Conservation (phyloP, 2,888 invertebrate genomes). For the Alloscopus bannaensis region DNA sequence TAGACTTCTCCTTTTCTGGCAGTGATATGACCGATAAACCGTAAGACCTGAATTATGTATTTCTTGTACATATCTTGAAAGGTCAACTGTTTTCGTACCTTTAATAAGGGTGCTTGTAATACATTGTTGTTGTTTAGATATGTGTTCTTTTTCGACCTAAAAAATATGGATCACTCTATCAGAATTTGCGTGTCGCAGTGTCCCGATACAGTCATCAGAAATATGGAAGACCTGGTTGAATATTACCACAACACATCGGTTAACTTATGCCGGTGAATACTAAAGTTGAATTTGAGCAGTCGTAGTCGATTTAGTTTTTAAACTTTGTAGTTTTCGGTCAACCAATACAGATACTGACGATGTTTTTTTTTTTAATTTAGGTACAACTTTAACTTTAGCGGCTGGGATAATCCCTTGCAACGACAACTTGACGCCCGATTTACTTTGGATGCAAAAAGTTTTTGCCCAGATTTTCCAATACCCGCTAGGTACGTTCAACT, state of each 20-base stretch:
- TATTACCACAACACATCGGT: conserved; percentile 86
- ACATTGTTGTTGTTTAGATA: conserved; percentile 77
- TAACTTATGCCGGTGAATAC: conserved; percentile 86
- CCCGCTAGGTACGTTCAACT: conserved; percentile 81
- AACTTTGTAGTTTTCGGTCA: too few relatives aligned
- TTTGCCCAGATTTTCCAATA: conserved; percentile 88
- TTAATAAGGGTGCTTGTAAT: neutral
- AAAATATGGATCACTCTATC: conserved; percentile 84
- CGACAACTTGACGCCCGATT: neutral
- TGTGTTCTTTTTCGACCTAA: conserved; percentile 89
- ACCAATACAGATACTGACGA: too few relatives aligned
- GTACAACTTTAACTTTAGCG: conserved; percentile 67
- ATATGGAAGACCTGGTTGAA: conserved; percentile 82
- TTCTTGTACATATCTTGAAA: conserved; percentile 20
- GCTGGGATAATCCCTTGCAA: conserved; percentile 22
- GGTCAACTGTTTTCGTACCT: neutral
- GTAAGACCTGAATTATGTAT: conserved; percentile 73
- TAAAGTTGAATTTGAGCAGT: too few relatives aligned
- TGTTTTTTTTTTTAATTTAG: too few relatives aligned
- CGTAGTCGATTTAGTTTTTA: too few relatives aligned
- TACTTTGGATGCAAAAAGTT: too few relatives aligned
- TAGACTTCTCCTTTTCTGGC: conserved; percentile 86
- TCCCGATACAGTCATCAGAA: conserved; percentile 82
- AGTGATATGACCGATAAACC: conserved; percentile 86
- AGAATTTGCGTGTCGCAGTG: conserved; percentile 94